Base-by-base conservation (phyloP, 2,797 vertebrate genomes). In the Lerista edwardsae region DNA sequence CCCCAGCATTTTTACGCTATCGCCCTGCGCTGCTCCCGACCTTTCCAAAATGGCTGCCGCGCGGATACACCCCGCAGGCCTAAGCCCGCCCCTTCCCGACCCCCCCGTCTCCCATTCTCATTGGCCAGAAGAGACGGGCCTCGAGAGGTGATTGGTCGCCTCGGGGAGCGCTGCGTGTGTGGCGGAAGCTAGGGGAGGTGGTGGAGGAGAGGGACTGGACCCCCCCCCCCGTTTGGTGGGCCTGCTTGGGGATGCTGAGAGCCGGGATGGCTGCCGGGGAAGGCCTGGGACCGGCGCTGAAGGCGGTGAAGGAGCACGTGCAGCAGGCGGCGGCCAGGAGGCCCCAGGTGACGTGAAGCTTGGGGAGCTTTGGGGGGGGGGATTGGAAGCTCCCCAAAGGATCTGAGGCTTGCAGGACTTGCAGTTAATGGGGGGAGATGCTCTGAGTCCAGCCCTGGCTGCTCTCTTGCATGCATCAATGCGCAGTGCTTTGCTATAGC, bases 241-340 rank as follows among this genome's bases (percentile, higher is more conserved):
- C 67, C 15, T 27, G 19, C 0, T 7, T 2, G 76, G 86, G 89
- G 4, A 98, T 98, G 98, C 97, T 97, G 97, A 97, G 93, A 93
- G 95, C 92, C 92, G 95, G 96, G 88, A 99, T 99, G 98, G 98
- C 98, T 87, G 97, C 97, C 65, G 98, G 98, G 90, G 92, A 97
- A 85, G 97, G 97, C 41, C 95, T 97, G 91, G 97, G 93, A 1
- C 57, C 95, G 80, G 97, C 97, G 71, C 90, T 99, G 6, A 96
- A 95, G 93, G 92, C 97, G 1, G 98, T 98, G 84, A 94, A 96
- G 89, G 98, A 98, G 91, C 97, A 95, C 89, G 93, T 99, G 88
- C 98, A 97, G 92, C 97, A 98, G 93, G 98, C 98, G 61, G 97
- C 97, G 68, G 96, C 96, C 8, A 96, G 97, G 80, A 97, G 98